Percentiles rank a stretch among this genome's conserved stretches.
Conservation (phyloP, 2,113 vertebrate genomes). For the Pygoscelis adeliae region DNA sequence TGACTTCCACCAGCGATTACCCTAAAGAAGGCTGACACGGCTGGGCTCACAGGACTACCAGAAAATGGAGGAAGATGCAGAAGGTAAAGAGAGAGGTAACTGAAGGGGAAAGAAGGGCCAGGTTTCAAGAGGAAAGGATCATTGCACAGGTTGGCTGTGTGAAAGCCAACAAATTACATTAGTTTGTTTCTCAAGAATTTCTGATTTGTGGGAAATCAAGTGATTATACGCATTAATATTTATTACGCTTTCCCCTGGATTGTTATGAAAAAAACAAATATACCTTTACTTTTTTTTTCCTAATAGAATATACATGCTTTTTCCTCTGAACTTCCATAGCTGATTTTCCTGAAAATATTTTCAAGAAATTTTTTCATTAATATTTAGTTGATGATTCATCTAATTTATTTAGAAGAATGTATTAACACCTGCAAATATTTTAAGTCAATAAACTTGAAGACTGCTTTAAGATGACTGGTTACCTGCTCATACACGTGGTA, state of each 20-base stretch:
- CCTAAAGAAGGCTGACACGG: background rate
- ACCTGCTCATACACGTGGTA: background rate
- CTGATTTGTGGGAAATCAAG: background rate
- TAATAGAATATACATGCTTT: background rate
- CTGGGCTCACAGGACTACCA: background rate
- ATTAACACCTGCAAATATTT: background rate
- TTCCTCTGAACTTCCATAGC: background rate
- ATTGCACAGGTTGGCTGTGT: background rate
- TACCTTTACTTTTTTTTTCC: background rate
- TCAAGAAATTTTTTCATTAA: background rate
- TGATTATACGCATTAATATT: background rate
- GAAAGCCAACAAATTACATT: background rate
- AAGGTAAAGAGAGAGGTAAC: background rate
- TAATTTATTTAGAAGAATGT: background rate
- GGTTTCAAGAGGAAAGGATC: background rate
- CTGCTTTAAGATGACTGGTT: background rate
- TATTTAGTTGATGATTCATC: background rate
- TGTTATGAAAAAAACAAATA: background rate
- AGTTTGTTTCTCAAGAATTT: background rate
- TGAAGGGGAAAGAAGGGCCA: background rate
- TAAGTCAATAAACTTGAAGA: background rate
- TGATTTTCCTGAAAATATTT: background rate
- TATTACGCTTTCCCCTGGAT: background rate
- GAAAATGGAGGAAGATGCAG: background rate
- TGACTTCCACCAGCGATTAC: accelerated